Base-by-base conservation (phyloP, 2,888 invertebrate species). In the Mantis religiosa region DNA sequence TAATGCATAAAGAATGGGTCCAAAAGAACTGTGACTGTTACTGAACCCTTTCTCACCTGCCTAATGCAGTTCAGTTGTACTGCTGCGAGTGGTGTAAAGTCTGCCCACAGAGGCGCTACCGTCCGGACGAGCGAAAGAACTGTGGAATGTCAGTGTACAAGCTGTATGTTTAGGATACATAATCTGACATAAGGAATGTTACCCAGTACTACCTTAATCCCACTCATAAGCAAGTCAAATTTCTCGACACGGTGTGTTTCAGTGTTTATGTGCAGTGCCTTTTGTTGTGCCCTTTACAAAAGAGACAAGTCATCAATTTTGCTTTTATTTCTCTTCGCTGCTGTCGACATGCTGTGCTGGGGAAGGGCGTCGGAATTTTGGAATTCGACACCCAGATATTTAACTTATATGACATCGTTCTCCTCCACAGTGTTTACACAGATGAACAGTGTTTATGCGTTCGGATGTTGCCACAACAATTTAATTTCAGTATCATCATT, bases 221-320 rank as follows among this genome's bases (percentile, higher is more conserved):
- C 27, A 20, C 85, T 85, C 85, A 85, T 85, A 47, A n/a, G 54
- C 34, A 85, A 85, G 85, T 85, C 85, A 85, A 54, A 54, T 85
- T 85, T 85, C 54, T 85, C 41, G 54, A 71, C 54, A 71, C 54
- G 54, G 54, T 71, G 54, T 71, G 54, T 71, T 71, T 71, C 54
- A 71, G 54, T 71, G 54, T 71, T 71, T 71, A 71, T 71, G 54
- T 71, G 54, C 54, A 71, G 20, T 71, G 54, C 54, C 54, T 71
- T 71, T 71, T 71, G 54, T 71, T 71, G 54, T 71, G 54, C 15
- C 20, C 54, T 71, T 71, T 71, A 71, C 54, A 71, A 71, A 71
- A 71, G 54, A 71, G 54, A 71, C 54, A 71, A 71, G 20, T 71
- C 54, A 71, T 71, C 54, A 71, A 71, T 71, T 71, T 71, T 71